Percentiles rank a stretch among this genome's conserved stretches.
Evolutionary conservation across 2,888 invertebrate genomes (phyloP).

Genomic region (Iselma pallidipennis): DNA sequence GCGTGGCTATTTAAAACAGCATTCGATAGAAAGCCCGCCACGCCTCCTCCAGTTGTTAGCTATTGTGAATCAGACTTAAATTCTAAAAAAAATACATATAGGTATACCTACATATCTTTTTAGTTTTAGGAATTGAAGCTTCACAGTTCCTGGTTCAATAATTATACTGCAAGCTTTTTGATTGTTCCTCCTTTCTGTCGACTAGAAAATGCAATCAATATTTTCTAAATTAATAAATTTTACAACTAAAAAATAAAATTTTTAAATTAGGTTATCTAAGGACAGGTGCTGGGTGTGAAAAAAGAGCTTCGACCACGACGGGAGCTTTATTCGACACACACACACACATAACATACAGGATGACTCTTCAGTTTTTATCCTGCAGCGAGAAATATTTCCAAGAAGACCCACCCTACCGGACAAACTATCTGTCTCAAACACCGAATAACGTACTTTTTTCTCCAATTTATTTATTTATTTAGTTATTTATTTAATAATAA

Average conservation of each 20-base stretch:
- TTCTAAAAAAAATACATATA: background rate
- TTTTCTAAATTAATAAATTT: background rate
- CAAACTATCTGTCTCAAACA: slow-evolving; percentile 20
- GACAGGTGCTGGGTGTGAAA: slow-evolving; percentile 35
- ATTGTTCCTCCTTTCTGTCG: too few species aligned
- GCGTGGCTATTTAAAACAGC: slow-evolving; percentile 3
- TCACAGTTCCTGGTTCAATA: background rate
- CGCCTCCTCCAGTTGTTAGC: background rate
- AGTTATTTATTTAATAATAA: background rate
- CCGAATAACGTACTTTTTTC: slow-evolving; percentile 18
- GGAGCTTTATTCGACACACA: slow-evolving; percentile 41
- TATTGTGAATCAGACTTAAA: background rate
- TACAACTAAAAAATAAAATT: slow-evolving; percentile 22
- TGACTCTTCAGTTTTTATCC: slow-evolving; percentile 43
- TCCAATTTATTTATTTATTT: background rate
- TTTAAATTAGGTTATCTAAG: slow-evolving; percentile 39
- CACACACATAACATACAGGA: slow-evolving; percentile 40
- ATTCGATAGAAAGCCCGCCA: slow-evolving; percentile 1
- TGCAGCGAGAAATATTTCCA: slow-evolving; percentile 41
- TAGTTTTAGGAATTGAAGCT: background rate
- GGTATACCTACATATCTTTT: background rate
- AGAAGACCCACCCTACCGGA: slow-evolving; percentile 42
- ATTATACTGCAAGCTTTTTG: background rate
- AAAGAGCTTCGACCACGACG: slow-evolving; percentile 33
- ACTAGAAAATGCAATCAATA: too few species aligned